Percentiles rank a stretch among this genome's conserved stretches.
Evolutionary conservation across 2,797 vertebrate species (phyloP).

Genomic region (Aphelocoma californica): DNA sequence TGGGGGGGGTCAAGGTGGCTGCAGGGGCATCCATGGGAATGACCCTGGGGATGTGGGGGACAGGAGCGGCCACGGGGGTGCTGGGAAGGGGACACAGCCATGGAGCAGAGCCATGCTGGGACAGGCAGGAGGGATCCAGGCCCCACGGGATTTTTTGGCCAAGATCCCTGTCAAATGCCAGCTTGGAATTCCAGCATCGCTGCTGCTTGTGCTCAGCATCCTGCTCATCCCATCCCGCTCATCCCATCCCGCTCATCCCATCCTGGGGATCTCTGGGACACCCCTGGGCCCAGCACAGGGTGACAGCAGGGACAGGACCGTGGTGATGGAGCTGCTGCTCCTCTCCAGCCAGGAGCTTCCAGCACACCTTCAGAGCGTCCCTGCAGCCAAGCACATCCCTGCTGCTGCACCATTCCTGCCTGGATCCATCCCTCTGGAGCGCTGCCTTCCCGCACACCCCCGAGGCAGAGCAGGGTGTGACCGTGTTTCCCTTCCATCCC

Average conservation of each 20-base stretch:
- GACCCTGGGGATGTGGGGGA: neutral
- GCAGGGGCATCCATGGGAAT: neutral
- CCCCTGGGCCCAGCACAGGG: fast-evolving
- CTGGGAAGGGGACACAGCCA: neutral
- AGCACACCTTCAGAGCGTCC: neutral
- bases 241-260: neutral
- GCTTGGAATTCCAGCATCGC: neutral
- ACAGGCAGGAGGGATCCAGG: neutral
- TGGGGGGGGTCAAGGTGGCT: neutral
- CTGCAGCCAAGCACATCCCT: neutral
- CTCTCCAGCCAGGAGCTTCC: neutral
- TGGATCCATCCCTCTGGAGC: neutral
- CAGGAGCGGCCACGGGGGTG: neutral
- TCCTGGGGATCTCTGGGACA: neutral
- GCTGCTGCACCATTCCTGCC: neutral
- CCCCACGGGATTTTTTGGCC: fast-evolving
- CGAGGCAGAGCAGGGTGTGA: neutral
- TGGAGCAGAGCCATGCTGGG: neutral
- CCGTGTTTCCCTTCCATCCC: fast-evolving
- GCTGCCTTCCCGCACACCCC: neutral
- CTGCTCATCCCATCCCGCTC: too few species aligned
- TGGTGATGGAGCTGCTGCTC: neutral
- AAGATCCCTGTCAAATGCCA: neutral
- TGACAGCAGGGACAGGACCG: neutral
- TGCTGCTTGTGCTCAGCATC: neutral